Conservation (phyloP, 2,797 vertebrate species). For the Cephalopachus bancanus region DNA sequence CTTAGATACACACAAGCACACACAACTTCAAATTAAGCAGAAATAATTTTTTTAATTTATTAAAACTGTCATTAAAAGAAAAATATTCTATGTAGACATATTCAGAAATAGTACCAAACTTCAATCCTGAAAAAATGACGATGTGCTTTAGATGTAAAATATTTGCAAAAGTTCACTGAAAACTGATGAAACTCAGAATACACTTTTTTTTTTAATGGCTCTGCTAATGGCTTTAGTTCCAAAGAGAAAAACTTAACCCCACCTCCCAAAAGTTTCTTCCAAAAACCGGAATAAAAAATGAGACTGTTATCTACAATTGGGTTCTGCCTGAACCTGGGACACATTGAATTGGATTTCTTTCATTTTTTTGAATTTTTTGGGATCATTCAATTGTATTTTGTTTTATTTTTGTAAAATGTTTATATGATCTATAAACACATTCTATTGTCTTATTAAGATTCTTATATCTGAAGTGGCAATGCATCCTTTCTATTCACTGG, state of each 20-base stretch:
- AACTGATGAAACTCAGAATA: not conserved
- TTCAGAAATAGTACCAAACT: not conserved
- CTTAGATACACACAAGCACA: not conserved
- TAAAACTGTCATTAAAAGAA: not conserved
- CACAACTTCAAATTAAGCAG: not conserved
- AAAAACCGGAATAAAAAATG: not conserved
- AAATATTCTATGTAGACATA: not conserved
- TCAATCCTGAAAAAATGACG: not conserved
- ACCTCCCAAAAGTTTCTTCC: not conserved
- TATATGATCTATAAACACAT: fast-evolving
- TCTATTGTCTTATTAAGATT: fast-evolving
- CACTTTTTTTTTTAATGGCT: not conserved
- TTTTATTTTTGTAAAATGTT: not conserved
- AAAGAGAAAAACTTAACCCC: not conserved
- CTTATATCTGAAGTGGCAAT: not conserved
- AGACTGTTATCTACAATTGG: not conserved
- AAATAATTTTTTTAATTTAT: not conserved
- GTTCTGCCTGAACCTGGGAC: not conserved
- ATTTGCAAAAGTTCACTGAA: not conserved
- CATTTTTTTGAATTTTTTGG: not conserved
- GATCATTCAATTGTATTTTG: not conserved
- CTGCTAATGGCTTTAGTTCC: not conserved
- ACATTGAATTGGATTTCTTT: not conserved
- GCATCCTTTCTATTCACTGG: not conserved
- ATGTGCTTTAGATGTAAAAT: not conserved